phyloP scores from a whole-genome alignment of 2,797 vertebrate species.

The Nothura maculosa region DNA sequence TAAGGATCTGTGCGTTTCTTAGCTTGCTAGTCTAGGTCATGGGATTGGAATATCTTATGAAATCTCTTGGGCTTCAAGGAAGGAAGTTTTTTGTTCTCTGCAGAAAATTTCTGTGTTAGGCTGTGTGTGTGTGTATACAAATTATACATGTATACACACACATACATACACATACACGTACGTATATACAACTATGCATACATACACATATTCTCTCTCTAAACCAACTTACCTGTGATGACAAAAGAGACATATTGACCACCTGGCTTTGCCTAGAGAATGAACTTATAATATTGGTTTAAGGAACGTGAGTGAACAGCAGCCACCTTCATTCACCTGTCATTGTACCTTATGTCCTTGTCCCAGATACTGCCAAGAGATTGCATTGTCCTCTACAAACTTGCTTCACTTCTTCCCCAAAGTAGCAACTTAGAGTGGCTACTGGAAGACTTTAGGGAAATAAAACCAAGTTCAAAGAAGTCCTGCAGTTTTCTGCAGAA shows the following conservation, averaged over 20 bases:
- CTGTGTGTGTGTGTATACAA: neutral
- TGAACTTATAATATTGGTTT: neutral
- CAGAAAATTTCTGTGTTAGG: neutral
- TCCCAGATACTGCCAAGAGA: neutral
- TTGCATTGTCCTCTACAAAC: neutral
- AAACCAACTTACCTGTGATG: neutral
- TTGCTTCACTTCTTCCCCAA: neutral
- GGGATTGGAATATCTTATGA: neutral
- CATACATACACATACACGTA: too few species aligned
- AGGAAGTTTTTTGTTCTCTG: neutral
- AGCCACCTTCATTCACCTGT: neutral
- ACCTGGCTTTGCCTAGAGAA: neutral
- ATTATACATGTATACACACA: neutral
- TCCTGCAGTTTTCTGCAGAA: neutral
- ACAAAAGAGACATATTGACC: neutral
- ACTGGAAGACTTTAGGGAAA: neutral
- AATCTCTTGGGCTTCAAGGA: neutral
- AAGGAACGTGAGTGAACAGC: neutral
- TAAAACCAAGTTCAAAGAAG: neutral
- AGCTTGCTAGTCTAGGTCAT: neutral
- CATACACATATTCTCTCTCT: neutral
- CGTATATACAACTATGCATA: neutral
- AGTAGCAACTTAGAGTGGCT: neutral
- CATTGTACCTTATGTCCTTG: neutral
- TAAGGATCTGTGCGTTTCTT: neutral